phyloP scores from a whole-genome alignment of 2,113 vertebrate species.

The Mesembrinibis cayennensis region DNA sequence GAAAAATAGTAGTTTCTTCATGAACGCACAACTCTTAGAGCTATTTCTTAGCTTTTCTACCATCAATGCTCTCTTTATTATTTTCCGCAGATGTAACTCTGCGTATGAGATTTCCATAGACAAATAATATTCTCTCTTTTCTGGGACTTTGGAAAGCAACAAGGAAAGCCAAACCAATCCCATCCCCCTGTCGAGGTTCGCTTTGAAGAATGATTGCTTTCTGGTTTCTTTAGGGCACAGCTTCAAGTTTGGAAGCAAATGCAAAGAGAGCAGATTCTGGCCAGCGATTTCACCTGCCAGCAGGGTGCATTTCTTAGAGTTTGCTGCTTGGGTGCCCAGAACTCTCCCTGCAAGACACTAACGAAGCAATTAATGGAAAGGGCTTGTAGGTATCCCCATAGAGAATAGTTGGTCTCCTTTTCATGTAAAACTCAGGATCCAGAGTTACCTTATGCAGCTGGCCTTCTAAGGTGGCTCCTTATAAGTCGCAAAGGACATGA shows the following conservation, averaged over 20 bases:
- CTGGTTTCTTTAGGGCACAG: constrained; percentile 10
- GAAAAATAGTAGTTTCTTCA: background rate
- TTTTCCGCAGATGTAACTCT: background rate
- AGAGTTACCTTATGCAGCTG: background rate
- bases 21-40: background rate
- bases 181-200: background rate
- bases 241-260: constrained; percentile 36
- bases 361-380: background rate
- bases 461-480: background rate
- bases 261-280: background rate
- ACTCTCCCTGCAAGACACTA: background rate
- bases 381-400: background rate
- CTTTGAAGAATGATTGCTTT: constrained; percentile 37
- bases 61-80: background rate
- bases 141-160: background rate
- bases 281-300: constrained; percentile 11
- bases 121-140: constrained; percentile 17
- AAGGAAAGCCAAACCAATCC: constrained; percentile 13
- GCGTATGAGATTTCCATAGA: background rate
- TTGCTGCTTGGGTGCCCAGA: background rate
- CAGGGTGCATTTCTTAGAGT: background rate
- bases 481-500: background rate
- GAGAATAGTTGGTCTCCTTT: background rate
- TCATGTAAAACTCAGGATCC: background rate
- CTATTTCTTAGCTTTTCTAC: background rate